These are phyloP conservation scores for Megalonaias nervosa DNA, from an alignment of 1,140 invertebrate genomes.

Conservation along the genomic window DNA sequence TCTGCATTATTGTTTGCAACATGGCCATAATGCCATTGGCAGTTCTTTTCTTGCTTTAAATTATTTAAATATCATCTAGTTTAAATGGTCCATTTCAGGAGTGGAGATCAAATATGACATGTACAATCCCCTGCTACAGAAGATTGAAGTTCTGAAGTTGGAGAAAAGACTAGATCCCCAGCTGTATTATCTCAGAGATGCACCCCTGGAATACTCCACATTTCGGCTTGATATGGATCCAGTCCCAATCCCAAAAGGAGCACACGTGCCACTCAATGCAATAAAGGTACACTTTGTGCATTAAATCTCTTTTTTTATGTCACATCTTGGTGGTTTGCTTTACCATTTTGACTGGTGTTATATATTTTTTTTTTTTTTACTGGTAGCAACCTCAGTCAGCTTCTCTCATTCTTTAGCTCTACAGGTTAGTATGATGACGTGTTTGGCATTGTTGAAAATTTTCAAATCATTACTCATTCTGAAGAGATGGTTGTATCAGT, in stretches of 20 bases:
- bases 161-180: conserved; percentile 95
- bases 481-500: too few relatives aligned
- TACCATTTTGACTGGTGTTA: background rate
- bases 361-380: background rate
- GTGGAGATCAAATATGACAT: conserved; percentile 91
- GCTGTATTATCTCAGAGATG: conserved; percentile 93
- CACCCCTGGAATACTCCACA: conserved; percentile 93
- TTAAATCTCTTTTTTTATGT: background rate
- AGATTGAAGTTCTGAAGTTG: conserved; percentile 90
- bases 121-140: conserved; percentile 94
- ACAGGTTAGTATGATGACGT: background rate
- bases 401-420: background rate
- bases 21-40: too few relatives aligned
- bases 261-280: conserved; percentile 88
- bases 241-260: conserved; percentile 83
- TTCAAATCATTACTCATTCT: background rate
- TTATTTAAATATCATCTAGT: too few relatives aligned
- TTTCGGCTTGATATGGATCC: conserved; percentile 94
- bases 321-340: background rate
- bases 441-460: background rate
- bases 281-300: conserved; percentile 78
- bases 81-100: conserved; percentile 72
- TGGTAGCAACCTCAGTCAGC: background rate
- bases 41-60: too few relatives aligned
- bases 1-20: too few relatives aligned